Percentiles rank a stretch among this genome's conserved stretches.
Evolutionary conservation across 2,888 invertebrate genomes (phyloP).

Genomic region (Oligia latruncula): DNA sequence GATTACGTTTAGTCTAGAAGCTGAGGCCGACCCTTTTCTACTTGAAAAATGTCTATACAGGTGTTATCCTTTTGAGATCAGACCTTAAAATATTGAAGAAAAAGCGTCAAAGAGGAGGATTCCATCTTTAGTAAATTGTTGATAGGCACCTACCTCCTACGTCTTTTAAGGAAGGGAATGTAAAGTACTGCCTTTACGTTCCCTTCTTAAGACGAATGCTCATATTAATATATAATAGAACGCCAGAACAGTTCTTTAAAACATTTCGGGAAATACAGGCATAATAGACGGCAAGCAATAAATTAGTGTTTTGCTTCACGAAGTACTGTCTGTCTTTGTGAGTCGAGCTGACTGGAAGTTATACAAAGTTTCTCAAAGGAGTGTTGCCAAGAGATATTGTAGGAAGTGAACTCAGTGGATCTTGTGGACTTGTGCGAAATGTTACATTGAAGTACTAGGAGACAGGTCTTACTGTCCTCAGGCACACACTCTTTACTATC

Average conservation of each 20-base stretch:
- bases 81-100: neutral
- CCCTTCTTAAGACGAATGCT: neutral
- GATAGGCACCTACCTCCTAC: neutral
- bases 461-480: neutral
- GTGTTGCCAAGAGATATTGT: constrained; percentile 25
- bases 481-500: neutral
- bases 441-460: neutral
- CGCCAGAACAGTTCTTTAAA: neutral
- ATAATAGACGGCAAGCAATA: constrained; percentile 24
- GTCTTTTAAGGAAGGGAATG: neutral
- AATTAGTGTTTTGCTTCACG: constrained; percentile 28
- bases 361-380: constrained; percentile 30
- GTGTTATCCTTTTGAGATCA: neutral
- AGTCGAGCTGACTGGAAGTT: constrained; percentile 17
- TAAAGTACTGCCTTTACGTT: neutral
- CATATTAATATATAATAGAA: neutral
- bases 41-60: neutral
- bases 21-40: neutral
- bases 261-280: neutral
- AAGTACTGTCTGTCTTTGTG: constrained; percentile 17
- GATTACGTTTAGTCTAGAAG: neutral
- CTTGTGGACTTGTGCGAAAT: neutral
- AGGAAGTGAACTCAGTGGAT: constrained; percentile 1
- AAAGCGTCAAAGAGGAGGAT: neutral
- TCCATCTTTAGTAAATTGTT: neutral